Base-by-base conservation (phyloP, 2,888 invertebrate genomes). In the Ariolimax columbianus region DNA sequence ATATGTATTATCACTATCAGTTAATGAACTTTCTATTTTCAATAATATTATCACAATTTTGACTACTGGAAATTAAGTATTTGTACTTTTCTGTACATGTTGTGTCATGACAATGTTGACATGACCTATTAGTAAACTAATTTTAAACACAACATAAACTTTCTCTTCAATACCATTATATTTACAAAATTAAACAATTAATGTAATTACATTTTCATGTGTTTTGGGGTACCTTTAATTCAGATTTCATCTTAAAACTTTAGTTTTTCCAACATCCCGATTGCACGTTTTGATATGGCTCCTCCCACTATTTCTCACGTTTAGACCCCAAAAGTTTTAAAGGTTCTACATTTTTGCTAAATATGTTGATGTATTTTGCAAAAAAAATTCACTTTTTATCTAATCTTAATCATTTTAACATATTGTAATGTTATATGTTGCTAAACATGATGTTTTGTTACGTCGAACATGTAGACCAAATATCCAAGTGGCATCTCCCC, bases 91-190 rank as follows among this genome's bases (percentile, higher is more conserved):
- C 0, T n/a, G 26, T 36, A 26, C 38, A n/a, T 14, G 38, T 26
- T 26, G n/a, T 36, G 0, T 19, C 0, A 4, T 26, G 3, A 1
- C 38, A 11, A n/a, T 63, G 77, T 36, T 63, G 17, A 9, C 40
- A 78, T 78, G 59, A 40, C 77, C 59, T 78, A 78, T n/a, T 78
- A 36, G 0, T 63, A 78, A 78, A 40, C 26, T 26, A 19, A 26
- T 26, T 38, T 63, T 59, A 11, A 59, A 59, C 2, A 23, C 23
- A n/a, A 55, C 3, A 14, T 23, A 7, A 78, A 59, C 19, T 14
- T 30, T 26, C 51, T 4, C 40, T 78, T 78, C 14, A 23, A 59
- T 40, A 26, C 26, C 2, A 26, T 78, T 36, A 17, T 38, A 36
- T 63, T 38, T n/a, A n/a, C 38, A 38, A 78, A 30, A 59, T 59